Evolutionary conservation across 2,113 vertebrate genomes (phyloP).

Genomic region (Orycteropus afer): DNA sequence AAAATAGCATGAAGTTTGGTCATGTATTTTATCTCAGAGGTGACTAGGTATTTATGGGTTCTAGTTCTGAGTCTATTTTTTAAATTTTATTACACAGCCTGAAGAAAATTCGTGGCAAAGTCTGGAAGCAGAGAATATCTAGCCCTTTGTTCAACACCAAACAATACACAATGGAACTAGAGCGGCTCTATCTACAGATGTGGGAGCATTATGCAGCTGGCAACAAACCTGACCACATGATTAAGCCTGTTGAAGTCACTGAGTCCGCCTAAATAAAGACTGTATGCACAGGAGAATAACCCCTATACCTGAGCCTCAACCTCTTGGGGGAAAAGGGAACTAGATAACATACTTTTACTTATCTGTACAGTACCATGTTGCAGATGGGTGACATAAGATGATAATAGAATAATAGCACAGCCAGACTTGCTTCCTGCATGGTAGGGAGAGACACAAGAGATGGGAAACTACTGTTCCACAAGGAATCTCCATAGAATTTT

Average conservation of each 20-base stretch:
- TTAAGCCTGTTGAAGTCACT: slow-evolving; percentile 91
- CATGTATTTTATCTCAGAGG: not conserved
- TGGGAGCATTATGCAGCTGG: slow-evolving; percentile 95
- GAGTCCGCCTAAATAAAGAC: slow-evolving; percentile 91
- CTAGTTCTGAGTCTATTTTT: slow-evolving; percentile 2
- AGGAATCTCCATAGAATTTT: slow-evolving; percentile 82
- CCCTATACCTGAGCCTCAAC: slow-evolving; percentile 80
- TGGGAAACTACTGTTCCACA: slow-evolving; percentile 81
- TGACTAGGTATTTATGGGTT: not conserved
- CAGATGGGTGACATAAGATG: slow-evolving; percentile 83
- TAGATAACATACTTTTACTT: slow-evolving; percentile 84
- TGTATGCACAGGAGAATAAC: slow-evolving; percentile 37
- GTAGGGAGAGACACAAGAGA: slow-evolving; percentile 84
- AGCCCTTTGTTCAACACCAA: slow-evolving; percentile 99
- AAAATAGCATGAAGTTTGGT: not conserved
- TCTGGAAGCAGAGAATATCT: slow-evolving; percentile 98
- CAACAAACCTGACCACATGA: slow-evolving; percentile 95
- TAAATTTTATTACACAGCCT: slow-evolving; percentile 85
- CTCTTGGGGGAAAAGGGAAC: slow-evolving; percentile 82
- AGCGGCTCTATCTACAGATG: slow-evolving; percentile 97
- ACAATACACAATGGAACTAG: slow-evolving; percentile 96
- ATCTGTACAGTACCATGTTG: slow-evolving; percentile 83
- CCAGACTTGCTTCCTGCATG: slow-evolving; percentile 83
- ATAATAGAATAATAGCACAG: slow-evolving; percentile 85
- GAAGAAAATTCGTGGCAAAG: slow-evolving; percentile 96